Base-by-base conservation (phyloP, 2,797 vertebrate species). In the Fundulus diaphanus region DNA sequence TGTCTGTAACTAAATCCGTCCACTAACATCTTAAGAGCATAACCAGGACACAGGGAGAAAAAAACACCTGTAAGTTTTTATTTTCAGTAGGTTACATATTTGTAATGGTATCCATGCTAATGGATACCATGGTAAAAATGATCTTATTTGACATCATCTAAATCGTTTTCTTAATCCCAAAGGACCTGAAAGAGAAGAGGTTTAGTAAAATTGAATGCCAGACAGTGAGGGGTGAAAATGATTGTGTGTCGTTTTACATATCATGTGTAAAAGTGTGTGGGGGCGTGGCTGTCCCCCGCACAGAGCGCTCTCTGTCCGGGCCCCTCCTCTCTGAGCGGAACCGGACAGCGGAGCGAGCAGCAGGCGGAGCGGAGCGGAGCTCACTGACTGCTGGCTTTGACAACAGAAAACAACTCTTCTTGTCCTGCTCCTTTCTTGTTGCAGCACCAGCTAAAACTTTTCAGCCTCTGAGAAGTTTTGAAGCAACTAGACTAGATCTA, bases 381-480 rank as follows among this genome's bases (percentile, higher is more conserved):
- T n/a, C 72, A 75, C 78, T 63, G 11, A 82, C 88, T 73, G 61
- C 74, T 57, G 75, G 29, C 6, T 31, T n/a, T 33, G 57, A 8
- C 29, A 20, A 18, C 71, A 49, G 24, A 69, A 29, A 31, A 61
- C 61, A 27, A 0, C 29, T 37, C 20, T 5, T 12, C 11, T 13
- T n/a, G 5, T 24, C 11, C 61, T n/a, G 11, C 5, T 49, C 29
- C 29, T 70, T 37, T 18, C 27, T 72, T 24, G 29, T 20, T 27
- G 7, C 33, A 16, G 48, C 5, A 13, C 33, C 3, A 35, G 18
- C 3, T 18, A 7, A 57, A 56, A 12, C 12, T 15, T 57, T 57
- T 63, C 12, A 63, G 37, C 33, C 35, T 35, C 12, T 33, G 31
- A 31, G 31, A 35, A 33, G 59, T 61, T 65, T 24, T 6, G 15